Percentiles rank a stretch among this genome's conserved stretches.
Conservation (phyloP, 2,113 vertebrate genomes). For the Progne subis region DNA sequence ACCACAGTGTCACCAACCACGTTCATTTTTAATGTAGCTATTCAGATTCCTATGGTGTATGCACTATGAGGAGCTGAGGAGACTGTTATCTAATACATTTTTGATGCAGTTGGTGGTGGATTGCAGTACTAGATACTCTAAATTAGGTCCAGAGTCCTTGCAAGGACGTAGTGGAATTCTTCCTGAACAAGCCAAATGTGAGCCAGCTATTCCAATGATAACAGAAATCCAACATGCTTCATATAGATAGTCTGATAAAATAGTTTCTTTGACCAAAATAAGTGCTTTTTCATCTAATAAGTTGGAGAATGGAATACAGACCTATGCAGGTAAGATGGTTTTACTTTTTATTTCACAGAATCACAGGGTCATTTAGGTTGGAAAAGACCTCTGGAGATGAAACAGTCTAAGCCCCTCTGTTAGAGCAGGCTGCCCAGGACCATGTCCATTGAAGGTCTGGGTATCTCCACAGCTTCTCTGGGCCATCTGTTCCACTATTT, state of each 20-base stretch:
- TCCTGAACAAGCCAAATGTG: background rate
- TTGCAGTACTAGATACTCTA: background rate
- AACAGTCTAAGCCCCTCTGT: background rate
- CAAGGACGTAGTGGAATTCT: background rate
- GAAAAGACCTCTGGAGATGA: background rate
- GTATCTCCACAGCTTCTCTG: background rate
- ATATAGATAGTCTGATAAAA: background rate
- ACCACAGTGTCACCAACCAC: background rate
- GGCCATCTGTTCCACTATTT: background rate
- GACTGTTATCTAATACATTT: background rate
- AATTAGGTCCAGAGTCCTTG: background rate
- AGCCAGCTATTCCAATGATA: background rate
- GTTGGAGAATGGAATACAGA: background rate
- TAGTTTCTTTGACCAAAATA: background rate
- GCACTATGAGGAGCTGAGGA: background rate
- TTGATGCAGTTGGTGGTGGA: background rate
- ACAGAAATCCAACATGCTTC: background rate
- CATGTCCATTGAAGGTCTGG: background rate
- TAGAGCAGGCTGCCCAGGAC: background rate
- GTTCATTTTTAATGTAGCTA: background rate
- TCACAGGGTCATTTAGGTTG: background rate
- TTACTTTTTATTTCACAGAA: background rate
- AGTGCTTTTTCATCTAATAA: background rate
- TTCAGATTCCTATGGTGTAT: background rate
- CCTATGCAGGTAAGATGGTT: background rate